Evolutionary conservation across 2,113 vertebrate genomes (phyloP).

Genomic region (Bos taurus): ARS-UCD2.0 NC_037329.1:73400001-73400500

Average conservation of each 20-base stretch:
- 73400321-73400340: neutral
- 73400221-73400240: neutral
- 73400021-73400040: neutral
- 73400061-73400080: neutral
- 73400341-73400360: neutral
- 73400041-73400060: neutral
- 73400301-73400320: neutral
- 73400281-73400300: neutral
- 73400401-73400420: neutral
- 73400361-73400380: neutral
- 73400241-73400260: neutral
- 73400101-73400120: neutral
- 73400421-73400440: neutral
- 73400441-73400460: neutral
- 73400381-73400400: accelerated
- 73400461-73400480: neutral
- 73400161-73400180: neutral
- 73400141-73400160: neutral
- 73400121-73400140: neutral
- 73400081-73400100: neutral
- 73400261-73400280: neutral
- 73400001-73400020: neutral
- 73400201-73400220: neutral
- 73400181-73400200: neutral
- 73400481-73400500: neutral